Percentiles rank a stretch among this genome's conserved stretches.
Conservation (phyloP, 1,140 invertebrate genomes). For the Melanaphis sacchari region DNA sequence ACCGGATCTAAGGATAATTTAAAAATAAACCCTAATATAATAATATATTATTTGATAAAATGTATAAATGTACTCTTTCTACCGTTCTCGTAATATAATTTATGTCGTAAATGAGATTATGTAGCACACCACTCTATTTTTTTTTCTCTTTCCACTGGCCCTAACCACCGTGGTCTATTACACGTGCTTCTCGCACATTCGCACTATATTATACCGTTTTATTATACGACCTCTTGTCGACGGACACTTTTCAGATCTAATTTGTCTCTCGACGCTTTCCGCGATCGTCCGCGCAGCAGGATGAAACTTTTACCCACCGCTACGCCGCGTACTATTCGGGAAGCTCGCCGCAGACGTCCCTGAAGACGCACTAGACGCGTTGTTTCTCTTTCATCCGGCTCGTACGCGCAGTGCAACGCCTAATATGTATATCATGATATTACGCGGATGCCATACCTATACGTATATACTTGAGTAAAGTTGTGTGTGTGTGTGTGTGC, state of each 20-base stretch:
- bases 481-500: too few species aligned
- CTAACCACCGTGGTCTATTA: background rate
- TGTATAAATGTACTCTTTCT: background rate
- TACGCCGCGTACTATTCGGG: too few species aligned
- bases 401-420: too few species aligned
- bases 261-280: background rate
- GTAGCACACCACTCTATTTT: background rate
- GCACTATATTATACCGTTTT: background rate
- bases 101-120: background rate
- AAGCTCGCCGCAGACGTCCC: too few species aligned
- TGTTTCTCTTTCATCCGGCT: background rate
- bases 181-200: background rate
- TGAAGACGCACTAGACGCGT: too few species aligned
- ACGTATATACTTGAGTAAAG: too few species aligned
- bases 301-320: background rate
- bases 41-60: background rate
- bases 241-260: constrained; percentile 4
- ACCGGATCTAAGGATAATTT: too few species aligned
- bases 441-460: background rate
- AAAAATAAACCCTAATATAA: background rate
- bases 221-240: background rate
- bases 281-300: background rate
- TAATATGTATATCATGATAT: background rate
- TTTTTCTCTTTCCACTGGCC: background rate
- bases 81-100: background rate